phyloP scores from a whole-genome alignment of 2,888 invertebrate species.

The Neoscelio sp. region DNA sequence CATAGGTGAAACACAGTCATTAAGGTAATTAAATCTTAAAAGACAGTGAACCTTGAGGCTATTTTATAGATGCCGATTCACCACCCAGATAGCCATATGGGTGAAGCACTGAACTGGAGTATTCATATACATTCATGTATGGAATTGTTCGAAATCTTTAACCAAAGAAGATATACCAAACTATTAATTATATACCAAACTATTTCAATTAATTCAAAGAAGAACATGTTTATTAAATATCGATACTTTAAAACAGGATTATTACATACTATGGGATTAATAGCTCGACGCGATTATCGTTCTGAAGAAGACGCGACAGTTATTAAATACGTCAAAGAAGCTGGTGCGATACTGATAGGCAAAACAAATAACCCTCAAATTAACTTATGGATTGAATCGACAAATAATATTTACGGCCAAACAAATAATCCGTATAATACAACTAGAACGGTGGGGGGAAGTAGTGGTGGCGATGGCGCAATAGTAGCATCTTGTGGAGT shows the following conservation, averaged over 20 bases:
- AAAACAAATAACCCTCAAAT: slow-evolving; percentile 97
- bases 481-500: slow-evolving; percentile 91
- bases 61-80: no score
- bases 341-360: slow-evolving; percentile 94
- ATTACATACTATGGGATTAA: slow-evolving; percentile 88
- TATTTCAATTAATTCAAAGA: no score
- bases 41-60: no score
- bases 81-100: no score
- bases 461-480: slow-evolving; percentile 94
- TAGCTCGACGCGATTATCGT: slow-evolving; percentile 85
- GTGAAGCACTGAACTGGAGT: no score
- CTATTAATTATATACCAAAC: no score
- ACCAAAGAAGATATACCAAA: no score
- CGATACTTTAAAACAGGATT: slow-evolving; percentile 80
- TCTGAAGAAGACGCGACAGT: slow-evolving; percentile 91
- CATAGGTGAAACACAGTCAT: no score
- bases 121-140: no score
- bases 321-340: slow-evolving; percentile 88
- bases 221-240: not conserved
- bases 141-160: no score
- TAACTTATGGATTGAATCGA: slow-evolving; percentile 96
- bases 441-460: slow-evolving; percentile 94
- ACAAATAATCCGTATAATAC: slow-evolving; percentile 96
- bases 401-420: slow-evolving; percentile 94
- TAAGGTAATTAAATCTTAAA: no score